Conservation (phyloP, 2,797 vertebrate genomes). For the Telmatherina bonti region DNA sequence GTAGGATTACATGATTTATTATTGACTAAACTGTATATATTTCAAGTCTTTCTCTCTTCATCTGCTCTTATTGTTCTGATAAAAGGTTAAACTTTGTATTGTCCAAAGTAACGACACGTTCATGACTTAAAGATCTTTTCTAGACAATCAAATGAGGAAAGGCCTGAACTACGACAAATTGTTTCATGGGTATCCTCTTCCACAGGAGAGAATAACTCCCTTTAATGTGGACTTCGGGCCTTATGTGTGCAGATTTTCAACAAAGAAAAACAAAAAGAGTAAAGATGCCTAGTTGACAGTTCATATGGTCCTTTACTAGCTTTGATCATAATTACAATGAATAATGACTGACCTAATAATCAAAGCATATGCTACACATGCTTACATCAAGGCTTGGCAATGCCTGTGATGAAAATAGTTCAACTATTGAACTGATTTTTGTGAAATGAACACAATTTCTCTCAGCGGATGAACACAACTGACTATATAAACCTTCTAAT, state of each 20-base stretch:
- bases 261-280: not conserved
- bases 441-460: not conserved
- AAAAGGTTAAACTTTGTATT: not conserved
- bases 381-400: not conserved
- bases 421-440: not conserved
- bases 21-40: not conserved
- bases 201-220: not conserved
- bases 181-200: not conserved
- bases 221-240: not conserved
- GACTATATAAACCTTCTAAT: not conserved
- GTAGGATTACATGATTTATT: not conserved
- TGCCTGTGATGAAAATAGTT: not conserved
- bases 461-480: not conserved
- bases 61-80: not conserved
- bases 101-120: not conserved
- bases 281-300: not conserved
- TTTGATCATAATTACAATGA: constrained; percentile 2
- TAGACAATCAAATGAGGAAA: constrained; percentile 3
- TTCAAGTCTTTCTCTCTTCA: not conserved
- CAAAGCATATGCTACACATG: not conserved
- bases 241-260: not conserved
- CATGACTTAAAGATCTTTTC: not conserved
- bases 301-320: not conserved
- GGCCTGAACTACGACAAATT: not conserved
- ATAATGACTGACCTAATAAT: not conserved